Percentiles rank a stretch among this genome's conserved stretches.
phyloP scores from a whole-genome alignment of 1,140 invertebrate genomes.

The Paracyclopina nana region DNA sequence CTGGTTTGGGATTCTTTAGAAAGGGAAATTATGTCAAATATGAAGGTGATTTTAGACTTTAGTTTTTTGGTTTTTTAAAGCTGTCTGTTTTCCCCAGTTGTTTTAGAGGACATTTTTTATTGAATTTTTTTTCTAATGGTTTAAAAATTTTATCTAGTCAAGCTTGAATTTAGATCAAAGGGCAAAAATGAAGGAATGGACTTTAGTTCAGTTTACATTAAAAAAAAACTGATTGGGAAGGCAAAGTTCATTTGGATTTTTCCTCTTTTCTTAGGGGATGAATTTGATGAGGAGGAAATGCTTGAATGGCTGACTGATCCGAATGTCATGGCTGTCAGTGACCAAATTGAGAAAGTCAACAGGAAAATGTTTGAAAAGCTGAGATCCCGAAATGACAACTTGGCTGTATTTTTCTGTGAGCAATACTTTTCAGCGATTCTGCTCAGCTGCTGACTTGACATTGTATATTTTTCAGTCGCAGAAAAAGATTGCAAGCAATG shows the following conservation, averaged over 20 bases:
- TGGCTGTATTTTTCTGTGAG: conserved; percentile 81
- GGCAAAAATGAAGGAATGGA: too few species aligned
- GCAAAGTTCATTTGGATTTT: neutral
- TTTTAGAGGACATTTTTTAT: too few species aligned
- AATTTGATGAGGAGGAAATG: conserved; percentile 79
- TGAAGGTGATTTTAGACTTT: too few species aligned
- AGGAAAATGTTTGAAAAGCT: conserved; percentile 27
- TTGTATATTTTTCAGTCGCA: conserved; percentile 17
- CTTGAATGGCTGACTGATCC: conserved; percentile 82
- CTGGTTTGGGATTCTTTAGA: conserved; percentile 72
- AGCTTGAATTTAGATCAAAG: too few species aligned
- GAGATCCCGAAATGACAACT: conserved; percentile 23
- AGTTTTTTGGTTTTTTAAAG: too few species aligned
- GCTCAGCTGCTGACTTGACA: too few species aligned
- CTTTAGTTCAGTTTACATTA: too few species aligned
- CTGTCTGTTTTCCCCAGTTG: too few species aligned
- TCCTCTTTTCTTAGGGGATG: conserved; percentile 34
- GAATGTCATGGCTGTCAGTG: conserved; percentile 79
- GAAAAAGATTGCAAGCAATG: conserved; percentile 43
- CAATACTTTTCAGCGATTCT: conserved; percentile 22
- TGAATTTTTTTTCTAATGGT: too few species aligned
- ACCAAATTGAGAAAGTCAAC: conserved; percentile 35
- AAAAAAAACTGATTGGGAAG: too few species aligned
- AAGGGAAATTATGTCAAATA: conserved; percentile 77
- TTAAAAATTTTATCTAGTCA: too few species aligned